Percentiles rank a stretch among this genome's conserved stretches.
phyloP scores from a whole-genome alignment of 1,140 invertebrate species.

The Carposina sasakii region DNA sequence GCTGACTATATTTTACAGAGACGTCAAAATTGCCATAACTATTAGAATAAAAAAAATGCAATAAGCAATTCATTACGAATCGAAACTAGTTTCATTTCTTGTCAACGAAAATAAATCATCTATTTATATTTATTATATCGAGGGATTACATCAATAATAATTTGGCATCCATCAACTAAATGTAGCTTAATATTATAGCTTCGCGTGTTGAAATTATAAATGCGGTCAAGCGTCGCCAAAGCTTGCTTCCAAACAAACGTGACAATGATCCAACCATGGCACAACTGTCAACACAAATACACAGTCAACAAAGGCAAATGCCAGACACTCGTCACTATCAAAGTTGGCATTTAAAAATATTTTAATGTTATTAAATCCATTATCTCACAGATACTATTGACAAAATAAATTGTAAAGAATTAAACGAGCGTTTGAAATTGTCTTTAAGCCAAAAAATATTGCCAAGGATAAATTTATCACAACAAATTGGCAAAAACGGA shows the following conservation, averaged over 20 bases:
- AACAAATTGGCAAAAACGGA: background rate
- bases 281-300: too few species aligned
- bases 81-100: conserved; percentile 32
- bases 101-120: conserved; percentile 31
- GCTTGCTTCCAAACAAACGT: too few species aligned
- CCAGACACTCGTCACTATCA: too few species aligned
- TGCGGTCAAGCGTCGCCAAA: conserved; percentile 54
- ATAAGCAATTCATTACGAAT: conserved; percentile 50
- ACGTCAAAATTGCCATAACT: conserved; percentile 39
- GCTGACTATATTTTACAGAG: conserved; percentile 48
- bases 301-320: too few species aligned
- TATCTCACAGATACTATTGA: too few species aligned
- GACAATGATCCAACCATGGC: too few species aligned
- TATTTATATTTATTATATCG: conserved; percentile 15
- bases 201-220: conserved; percentile 46
- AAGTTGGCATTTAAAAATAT: too few species aligned
- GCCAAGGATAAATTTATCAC: too few species aligned
- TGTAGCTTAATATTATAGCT: conserved; percentile 43
- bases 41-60: conserved; percentile 44
- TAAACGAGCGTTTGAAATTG: too few species aligned
- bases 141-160: conserved; percentile 43
- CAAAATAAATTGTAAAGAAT: too few species aligned
- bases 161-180: conserved; percentile 63
- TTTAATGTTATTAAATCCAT: too few species aligned
- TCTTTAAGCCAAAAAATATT: too few species aligned